A percentile compares a stretch with the other conserved stretches of the same genome.
Conservation (phyloP, 2,888 invertebrate genomes). For the Ochropacha duplaris region DNA sequence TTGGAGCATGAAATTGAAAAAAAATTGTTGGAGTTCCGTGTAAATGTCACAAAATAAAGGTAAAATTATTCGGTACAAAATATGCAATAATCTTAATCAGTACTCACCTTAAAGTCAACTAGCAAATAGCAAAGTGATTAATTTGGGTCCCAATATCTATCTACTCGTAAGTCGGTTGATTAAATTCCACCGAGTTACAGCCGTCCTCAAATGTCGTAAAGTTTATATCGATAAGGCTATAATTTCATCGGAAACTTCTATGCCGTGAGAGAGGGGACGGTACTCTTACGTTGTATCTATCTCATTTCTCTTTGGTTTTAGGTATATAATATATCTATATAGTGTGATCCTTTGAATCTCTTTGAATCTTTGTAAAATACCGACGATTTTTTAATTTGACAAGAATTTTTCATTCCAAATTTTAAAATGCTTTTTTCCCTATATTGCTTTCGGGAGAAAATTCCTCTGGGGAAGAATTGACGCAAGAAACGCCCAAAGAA, state of each 20-base stretch:
- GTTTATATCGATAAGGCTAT: slow-evolving; percentile 68
- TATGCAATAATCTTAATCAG: not conserved
- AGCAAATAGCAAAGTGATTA: slow-evolving; percentile 44
- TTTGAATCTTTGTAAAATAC: not conserved
- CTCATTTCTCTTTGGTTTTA: slow-evolving; percentile 19
- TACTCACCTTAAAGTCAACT: not conserved
- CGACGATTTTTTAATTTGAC: not conserved
- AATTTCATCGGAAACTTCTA: slow-evolving; percentile 55
- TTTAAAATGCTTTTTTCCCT: not conserved
- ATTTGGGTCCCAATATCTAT: slow-evolving; percentile 66
- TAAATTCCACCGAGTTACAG: slow-evolving; percentile 65
- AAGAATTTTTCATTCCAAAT: not conserved
- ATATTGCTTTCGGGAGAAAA: not conserved
- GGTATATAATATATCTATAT: slow-evolving; percentile 9
- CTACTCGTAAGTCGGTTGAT: slow-evolving; percentile 70
- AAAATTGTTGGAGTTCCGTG: not conserved
- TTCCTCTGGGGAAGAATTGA: not conserved
- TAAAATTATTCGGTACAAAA: not conserved
- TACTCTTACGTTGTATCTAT: slow-evolving; percentile 24
- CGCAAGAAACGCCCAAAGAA: not conserved
- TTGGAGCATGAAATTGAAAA: not conserved
- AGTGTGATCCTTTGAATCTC: not conserved
- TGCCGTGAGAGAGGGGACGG: slow-evolving; percentile 28
- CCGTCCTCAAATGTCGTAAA: slow-evolving; percentile 60
- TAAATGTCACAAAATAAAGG: not conserved